Evolutionary conservation across 2,113 vertebrate species (phyloP), one percentile per base, ranked within the genome.

Genomic region (Panurus biarmicus): DNA sequence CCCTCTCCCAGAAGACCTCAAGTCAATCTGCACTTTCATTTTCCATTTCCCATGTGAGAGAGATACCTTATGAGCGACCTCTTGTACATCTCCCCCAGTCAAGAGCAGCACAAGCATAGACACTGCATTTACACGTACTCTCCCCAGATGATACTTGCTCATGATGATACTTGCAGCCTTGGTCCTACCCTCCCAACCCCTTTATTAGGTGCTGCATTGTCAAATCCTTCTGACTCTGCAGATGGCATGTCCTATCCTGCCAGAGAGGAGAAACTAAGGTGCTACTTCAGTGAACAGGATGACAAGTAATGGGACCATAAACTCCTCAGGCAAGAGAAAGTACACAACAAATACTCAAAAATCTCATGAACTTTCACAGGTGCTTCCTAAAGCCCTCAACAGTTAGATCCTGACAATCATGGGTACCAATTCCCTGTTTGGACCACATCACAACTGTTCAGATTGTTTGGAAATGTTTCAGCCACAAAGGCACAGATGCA

Each of bases 111-210:
- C 35, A 11, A 24, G 56, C 33, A 48, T 51, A 80, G 48, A 42
- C 60, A 2, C 40, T 44, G n/a, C 45, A 36, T 3, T 57, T 28
- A 45, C 29, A 76, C 0, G 0, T 3, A 6, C 19, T 40, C 20
- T 69, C n/a, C 54, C 16, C 18, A 48, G 54, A 58, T 29, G 15
- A 45, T 3, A 13, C 5, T 2, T 7, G 40, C 44, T 72, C 12
- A 0, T 3, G 5, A 50, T n/a, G n/a, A n/a, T n/a, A n/a, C 35
- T 61, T 7, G 0, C 14, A 31, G 36, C 28, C 45, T n/a, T 26
- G 23, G 21, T 47, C 5, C 42, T 76, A 26, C 29, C 12, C n/a
- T 84, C 64, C 33, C 42, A 51, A 7, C 6, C 19, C 35, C 60
- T 73, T 56, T 16, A 36, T 67, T 56, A 72, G 31, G 26, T 24